Evolutionary conservation across 2,888 invertebrate species (phyloP).

Genomic region (Netelia virgata): DNA sequence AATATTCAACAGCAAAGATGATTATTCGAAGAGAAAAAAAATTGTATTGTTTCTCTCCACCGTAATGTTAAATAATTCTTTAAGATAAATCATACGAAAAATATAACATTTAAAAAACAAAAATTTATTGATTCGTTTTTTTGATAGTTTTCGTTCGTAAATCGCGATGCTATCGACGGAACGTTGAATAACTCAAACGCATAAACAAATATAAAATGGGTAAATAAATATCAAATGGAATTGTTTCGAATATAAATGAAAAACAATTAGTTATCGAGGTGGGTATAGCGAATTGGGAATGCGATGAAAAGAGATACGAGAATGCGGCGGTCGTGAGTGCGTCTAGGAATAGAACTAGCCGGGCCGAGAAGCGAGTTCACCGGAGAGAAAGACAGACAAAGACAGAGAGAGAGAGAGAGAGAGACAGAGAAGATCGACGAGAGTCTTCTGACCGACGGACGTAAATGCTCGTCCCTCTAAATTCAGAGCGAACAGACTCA

Average conservation of each 20-base stretch:
- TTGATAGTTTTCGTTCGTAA: too few species aligned
- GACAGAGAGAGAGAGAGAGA: conserved; percentile 9
- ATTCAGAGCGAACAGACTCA: conserved; percentile 71
- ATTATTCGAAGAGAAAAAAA: background rate
- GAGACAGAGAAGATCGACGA: conserved; percentile 9
- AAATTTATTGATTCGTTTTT: background rate
- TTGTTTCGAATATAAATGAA: background rate
- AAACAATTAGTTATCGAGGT: conserved; percentile 39
- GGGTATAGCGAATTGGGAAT: conserved; percentile 38
- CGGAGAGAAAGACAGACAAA: background rate
- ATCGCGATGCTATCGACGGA: too few species aligned
- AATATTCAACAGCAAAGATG: background rate
- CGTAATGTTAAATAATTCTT: too few species aligned
- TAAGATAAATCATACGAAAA: background rate
- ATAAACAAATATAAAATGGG: background rate
- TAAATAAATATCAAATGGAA: too few species aligned
- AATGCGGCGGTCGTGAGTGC: conserved; percentile 65
- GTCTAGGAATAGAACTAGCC: conserved; percentile 73
- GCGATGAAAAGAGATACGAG: conserved; percentile 58
- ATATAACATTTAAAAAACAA: background rate
- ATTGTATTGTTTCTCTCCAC: too few species aligned
- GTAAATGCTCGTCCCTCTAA: conserved; percentile 72
- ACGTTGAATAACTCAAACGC: background rate
- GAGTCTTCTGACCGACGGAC: conserved; percentile 67
- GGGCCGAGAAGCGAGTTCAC: conserved; percentile 61